Base-by-base conservation (phyloP, 2,797 vertebrate species). In the Spinus pinus region DNA sequence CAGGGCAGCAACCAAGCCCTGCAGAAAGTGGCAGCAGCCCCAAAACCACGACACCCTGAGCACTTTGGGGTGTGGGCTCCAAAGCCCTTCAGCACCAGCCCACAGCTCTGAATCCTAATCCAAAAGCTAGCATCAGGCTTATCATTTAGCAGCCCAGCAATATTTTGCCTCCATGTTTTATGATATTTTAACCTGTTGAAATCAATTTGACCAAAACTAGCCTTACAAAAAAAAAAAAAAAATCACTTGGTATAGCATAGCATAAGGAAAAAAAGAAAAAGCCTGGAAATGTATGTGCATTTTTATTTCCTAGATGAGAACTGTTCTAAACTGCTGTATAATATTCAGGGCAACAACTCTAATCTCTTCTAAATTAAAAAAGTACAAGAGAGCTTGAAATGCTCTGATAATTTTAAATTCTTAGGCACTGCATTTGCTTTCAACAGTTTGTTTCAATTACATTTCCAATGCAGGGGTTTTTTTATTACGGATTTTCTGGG, bases 281-380 rank as follows among this genome's bases (percentile, higher is more conserved):
- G 24, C 14, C 37, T 78, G 35, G 24, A 77, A 89, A 81, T 18
- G 13, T n/a, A 57, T 41, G n/a, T 67, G 56, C n/a, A 25, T 85
- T 85, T 80, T 86, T 67, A 86, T 70, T 85, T 74, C 71, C 53
- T 62, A 66, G 23, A 81, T 35, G 44, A 91, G 54, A 91, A 56
- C 15, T 49, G 31, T 51, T 90, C 75, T 83, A 49, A 93, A 69
- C 49, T 42, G 44, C 30, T 73, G 42, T 39, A 44, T 90, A 91
- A 84, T 81, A 90, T 53, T 77, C 39, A 91, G 72, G 66, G 44
- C 72, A 93, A 82, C 49, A 81, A 54, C 37, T 86, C 56, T 80
- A 62, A 94, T 64, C 20, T 83, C 44, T 86, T 89, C 58, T 83
- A 80, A 84, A 96, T 93, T 88, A 77, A 86, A 93, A 81, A 30